These are phyloP conservation scores for Acanthurus leucopareius DNA, from an alignment of 2,797 vertebrate species.

Conservation along the genomic window DNA sequence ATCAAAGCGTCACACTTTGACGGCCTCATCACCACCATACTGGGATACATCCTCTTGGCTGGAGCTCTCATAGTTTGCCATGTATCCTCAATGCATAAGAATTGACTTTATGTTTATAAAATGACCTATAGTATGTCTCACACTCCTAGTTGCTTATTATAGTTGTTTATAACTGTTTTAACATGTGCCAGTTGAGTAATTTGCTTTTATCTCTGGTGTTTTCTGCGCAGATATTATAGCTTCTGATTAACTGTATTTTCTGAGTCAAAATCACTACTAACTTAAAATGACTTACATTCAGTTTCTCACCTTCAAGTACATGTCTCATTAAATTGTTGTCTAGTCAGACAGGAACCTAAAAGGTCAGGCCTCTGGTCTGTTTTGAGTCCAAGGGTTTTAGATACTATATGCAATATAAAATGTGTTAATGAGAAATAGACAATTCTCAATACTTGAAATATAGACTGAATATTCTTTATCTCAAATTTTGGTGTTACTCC, in stretches of 20 bases:
- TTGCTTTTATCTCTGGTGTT: too few species aligned
- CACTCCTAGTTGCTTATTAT: too few species aligned
- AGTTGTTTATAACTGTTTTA: too few species aligned
- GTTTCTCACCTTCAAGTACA: too few species aligned
- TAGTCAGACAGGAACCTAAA: not conserved
- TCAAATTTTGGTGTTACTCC: slow-evolving; percentile 69
- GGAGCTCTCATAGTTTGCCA: slow-evolving; percentile 95
- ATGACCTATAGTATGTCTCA: not conserved
- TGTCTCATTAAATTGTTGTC: not conserved
- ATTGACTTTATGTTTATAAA: not conserved
- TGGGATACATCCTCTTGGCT: slow-evolving; percentile 95
- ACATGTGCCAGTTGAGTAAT: too few species aligned
- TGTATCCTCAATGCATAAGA: slow-evolving; percentile 89
- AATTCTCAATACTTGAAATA: not conserved
- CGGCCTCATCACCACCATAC: slow-evolving; percentile 95
- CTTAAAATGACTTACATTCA: too few species aligned
- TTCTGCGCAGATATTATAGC: too few species aligned
- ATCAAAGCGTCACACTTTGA: slow-evolving; percentile 97
- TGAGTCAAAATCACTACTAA: too few species aligned
- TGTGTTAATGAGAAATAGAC: not conserved
- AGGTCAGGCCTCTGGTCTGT: not conserved
- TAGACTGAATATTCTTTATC: not conserved
- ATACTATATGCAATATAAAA: not conserved
- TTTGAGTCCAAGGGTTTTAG: not conserved
- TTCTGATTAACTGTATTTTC: too few species aligned